Evolutionary conservation across 2,888 invertebrate species (phyloP).

Genomic region (Pristionchus fissidentatus): DNA sequence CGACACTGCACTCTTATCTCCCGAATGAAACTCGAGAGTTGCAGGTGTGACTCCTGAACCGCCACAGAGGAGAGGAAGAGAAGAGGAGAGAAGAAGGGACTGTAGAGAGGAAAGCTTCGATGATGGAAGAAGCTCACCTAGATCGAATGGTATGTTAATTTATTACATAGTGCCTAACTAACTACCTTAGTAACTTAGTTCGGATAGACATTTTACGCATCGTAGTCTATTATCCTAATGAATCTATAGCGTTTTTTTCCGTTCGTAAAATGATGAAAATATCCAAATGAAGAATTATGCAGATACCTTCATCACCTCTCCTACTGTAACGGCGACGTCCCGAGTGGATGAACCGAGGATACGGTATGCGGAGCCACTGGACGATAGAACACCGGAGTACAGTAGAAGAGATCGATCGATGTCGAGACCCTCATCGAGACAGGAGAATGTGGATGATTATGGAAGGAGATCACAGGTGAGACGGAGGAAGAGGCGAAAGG

Average conservation of each 20-base stretch:
- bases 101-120: background rate
- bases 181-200: background rate
- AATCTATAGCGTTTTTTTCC: background rate
- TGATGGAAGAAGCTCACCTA: slow-evolving; percentile 9
- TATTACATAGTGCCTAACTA: background rate
- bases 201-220: background rate
- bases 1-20: background rate
- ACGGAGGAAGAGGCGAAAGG: background rate
- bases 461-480: slow-evolving; percentile 6
- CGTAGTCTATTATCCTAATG: background rate
- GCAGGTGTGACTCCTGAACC: background rate
- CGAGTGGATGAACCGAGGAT: slow-evolving; percentile 14
- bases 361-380: slow-evolving; percentile 1
- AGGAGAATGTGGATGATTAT: background rate
- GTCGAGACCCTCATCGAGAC: background rate
- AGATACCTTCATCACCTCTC: slow-evolving; percentile 35
- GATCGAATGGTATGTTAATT: background rate
- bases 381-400: slow-evolving; percentile 30
- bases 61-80: slow-evolving; percentile 7
- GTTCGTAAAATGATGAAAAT: background rate
- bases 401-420: background rate
- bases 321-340: slow-evolving; percentile 22
- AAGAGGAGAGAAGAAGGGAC: background rate
- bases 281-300: background rate
- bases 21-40: background rate